A percentile compares a stretch with the other conserved stretches of the same genome.
Evolutionary conservation across 2,113 vertebrate genomes (phyloP).

Genomic region (Odocoileus hemionus): DNA sequence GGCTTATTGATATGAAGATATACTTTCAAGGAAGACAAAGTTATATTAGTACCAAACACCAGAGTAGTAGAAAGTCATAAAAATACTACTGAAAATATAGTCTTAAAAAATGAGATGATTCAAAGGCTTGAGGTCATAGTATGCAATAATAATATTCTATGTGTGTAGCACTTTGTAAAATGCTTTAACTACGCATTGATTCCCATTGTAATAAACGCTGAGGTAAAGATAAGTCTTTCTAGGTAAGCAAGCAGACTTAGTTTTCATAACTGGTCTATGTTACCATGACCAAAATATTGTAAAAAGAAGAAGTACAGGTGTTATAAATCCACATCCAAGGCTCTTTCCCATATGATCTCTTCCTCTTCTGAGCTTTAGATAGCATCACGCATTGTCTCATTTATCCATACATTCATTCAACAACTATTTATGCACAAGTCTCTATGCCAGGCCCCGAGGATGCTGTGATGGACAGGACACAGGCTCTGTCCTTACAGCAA

Average conservation of each 20-base stretch:
- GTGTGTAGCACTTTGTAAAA: neutral
- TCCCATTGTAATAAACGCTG: neutral
- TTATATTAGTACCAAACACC: neutral
- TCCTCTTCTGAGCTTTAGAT: neutral
- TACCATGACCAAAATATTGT: neutral
- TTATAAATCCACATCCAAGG: neutral
- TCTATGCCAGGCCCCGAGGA: neutral
- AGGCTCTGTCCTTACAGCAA: neutral
- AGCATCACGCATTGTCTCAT: neutral
- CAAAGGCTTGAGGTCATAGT: neutral
- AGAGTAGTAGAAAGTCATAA: neutral
- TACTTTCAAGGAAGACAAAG: neutral
- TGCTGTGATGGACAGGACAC: neutral
- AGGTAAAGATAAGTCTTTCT: neutral
- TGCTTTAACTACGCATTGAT: neutral
- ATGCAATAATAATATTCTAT: neutral
- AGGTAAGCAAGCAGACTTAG: neutral
- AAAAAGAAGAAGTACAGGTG: neutral
- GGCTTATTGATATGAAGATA: neutral
- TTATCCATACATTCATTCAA: neutral
- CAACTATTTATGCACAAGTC: neutral
- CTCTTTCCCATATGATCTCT: neutral
- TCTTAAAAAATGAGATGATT: neutral
- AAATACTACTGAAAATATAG: neutral
- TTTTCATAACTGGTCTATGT: neutral